Conservation (phyloP, 2,113 vertebrate species). For the Eurypyga helias region DNA sequence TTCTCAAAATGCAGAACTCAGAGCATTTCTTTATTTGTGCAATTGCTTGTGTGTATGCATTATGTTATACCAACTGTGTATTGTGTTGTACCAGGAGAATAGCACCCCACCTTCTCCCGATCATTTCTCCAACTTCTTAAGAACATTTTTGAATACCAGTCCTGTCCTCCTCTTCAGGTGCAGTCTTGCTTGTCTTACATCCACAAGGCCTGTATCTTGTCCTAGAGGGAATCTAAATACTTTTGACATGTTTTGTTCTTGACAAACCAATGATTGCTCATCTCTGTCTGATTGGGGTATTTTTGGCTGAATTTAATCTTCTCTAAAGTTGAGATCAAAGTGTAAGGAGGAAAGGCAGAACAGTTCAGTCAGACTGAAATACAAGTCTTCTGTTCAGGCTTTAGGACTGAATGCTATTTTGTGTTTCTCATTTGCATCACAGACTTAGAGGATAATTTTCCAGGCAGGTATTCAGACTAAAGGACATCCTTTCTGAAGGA, state of each 20-base stretch:
- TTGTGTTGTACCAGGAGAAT: neutral
- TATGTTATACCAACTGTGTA: neutral
- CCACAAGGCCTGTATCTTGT: neutral
- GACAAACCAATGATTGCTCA: neutral
- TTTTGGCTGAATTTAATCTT: neutral
- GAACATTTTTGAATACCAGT: neutral
- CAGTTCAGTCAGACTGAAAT: neutral
- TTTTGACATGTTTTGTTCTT: neutral
- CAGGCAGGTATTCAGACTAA: neutral
- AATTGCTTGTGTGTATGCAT: fast-evolving
- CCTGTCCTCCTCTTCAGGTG: fast-evolving
- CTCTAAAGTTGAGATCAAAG: neutral
- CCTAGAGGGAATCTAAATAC: neutral
- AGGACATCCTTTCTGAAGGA: neutral
- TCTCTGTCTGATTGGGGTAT: neutral
- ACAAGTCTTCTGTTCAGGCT: neutral
- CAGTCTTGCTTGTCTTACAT: fast-evolving
- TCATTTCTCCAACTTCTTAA: neutral
- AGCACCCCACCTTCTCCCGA: neutral
- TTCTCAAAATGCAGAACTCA: neutral
- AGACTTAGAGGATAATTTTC: neutral
- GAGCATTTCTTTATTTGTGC: neutral
- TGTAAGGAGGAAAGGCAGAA: neutral
- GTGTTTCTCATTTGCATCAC: neutral
- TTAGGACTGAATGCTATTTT: neutral